Base-by-base conservation (phyloP, 92 coral and sea anemone species). In the Porites evermanni region DNA sequence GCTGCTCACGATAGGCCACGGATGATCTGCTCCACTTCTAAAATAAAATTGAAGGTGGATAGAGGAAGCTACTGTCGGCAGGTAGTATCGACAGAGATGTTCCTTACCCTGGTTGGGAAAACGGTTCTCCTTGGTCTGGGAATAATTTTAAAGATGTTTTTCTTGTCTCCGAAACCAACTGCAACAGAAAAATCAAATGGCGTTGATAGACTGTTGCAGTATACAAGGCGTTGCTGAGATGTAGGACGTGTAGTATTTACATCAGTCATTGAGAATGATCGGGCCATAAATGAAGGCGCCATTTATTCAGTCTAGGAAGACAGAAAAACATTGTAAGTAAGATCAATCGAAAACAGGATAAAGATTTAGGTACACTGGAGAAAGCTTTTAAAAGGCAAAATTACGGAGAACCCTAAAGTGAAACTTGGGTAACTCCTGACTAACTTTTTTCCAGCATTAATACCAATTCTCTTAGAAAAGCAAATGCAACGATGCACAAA, bases 141-240 rank as follows among this genome's bases (percentile, higher is more conserved):
- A 23, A 79, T 79, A 38, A 38, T 3, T 67, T 67, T 79, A 14
- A 79, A 79, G 74, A 79, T 79, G 64, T 79, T 24, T 79, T 66
- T 79, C 64, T 79, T 79, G 65, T 53, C 44, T 7, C 74, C 75
- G 17, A 51, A 67, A 7, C 84, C 84, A 79, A 79, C 75, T 21
- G 84, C 75, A 16, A 53, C 84, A 53, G 84, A 79, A 79, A 79
- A 16, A 67, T 79, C 84, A 67, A 67, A 67, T 12, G 84, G 84
- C 26, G 51, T 29, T 26, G 53, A 18, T 50, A 79, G 4, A 53
- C 12, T n/a, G 19, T n/a, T 23, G 24, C 26, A 5, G 21, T 16
- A 12, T 6, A 63, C 2, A 56, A 47, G 73, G 16, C 63, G 53
- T 3, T 1, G 74, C 19, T 70, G 53, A 9, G 58, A 2, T 38